Evolutionary conservation across 2,888 invertebrate genomes (phyloP).

Genomic region (Pristionchus arcanus): DNA sequence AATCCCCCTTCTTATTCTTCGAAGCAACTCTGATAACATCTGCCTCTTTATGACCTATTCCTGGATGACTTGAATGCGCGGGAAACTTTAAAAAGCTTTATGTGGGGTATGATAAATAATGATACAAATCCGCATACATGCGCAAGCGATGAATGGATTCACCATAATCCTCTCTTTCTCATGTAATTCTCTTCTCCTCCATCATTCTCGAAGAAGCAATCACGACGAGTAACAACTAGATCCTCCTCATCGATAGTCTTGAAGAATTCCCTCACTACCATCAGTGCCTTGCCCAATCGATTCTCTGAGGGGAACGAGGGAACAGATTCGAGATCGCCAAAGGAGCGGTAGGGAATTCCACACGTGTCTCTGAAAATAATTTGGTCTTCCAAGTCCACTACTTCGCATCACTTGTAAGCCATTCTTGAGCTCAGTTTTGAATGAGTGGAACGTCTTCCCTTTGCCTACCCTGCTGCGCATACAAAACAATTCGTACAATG

Average conservation of each 20-base stretch:
- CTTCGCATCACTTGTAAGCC: too few species aligned
- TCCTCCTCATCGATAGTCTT: background rate
- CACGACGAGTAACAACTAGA: background rate
- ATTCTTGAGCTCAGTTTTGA: too few species aligned
- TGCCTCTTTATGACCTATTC: too few species aligned
- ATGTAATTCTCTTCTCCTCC: background rate
- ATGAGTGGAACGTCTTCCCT: too few species aligned
- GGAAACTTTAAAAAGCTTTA: too few species aligned
- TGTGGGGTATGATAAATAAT: too few species aligned
- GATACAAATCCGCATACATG: too few species aligned
- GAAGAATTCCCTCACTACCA: background rate
- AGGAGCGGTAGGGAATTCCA: background rate
- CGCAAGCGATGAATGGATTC: background rate
- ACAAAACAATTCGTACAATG: too few species aligned
- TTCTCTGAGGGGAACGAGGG: background rate
- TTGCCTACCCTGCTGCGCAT: too few species aligned
- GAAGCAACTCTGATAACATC: background rate
- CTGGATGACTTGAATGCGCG: too few species aligned
- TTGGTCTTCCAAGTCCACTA: too few species aligned
- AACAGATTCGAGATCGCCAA: background rate
- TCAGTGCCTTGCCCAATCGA: background rate
- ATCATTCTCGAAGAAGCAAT: background rate
- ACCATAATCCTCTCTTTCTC: background rate
- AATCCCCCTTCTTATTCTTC: background rate
- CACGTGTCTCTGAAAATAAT: background rate